A percentile compares a stretch with the other conserved stretches of the same genome.
Conservation (phyloP, 2,888 invertebrate species). For the Pterobdella sp. region DNA sequence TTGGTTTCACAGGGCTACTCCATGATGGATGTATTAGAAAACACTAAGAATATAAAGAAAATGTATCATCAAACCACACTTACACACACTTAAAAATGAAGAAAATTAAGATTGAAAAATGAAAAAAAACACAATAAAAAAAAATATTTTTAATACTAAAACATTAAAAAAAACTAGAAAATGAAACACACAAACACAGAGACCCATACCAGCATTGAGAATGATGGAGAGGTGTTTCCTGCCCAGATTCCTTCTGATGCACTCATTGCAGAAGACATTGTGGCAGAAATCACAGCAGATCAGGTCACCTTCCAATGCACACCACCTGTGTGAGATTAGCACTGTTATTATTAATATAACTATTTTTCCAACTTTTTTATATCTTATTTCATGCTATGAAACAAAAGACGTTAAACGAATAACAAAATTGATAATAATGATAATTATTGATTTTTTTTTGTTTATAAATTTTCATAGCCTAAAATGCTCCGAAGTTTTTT, state of each 20-base stretch:
- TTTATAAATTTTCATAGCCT: too few relatives aligned
- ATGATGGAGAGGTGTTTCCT: constrained; percentile 25
- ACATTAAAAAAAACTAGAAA: neutral
- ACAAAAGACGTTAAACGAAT: too few relatives aligned
- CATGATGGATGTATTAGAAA: too few relatives aligned
- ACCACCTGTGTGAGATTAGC: constrained; percentile 16
- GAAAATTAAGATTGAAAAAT: neutral
- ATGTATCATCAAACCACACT: neutral
- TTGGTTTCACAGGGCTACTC: too few relatives aligned
- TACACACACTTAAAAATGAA: neutral
- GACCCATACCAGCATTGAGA: constrained; percentile 22
- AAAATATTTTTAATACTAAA: neutral
- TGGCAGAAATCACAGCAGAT: constrained; percentile 26
- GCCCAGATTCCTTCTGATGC: constrained; percentile 24
- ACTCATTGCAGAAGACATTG: constrained; percentile 28
- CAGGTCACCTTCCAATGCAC: constrained; percentile 21
- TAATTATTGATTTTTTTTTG: too few relatives aligned
- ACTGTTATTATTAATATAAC: too few relatives aligned
- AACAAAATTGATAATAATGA: too few relatives aligned
- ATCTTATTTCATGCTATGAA: neutral
- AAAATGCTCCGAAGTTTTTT: too few relatives aligned
- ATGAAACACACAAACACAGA: too few relatives aligned
- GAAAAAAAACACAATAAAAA: neutral
- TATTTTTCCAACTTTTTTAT: neutral
- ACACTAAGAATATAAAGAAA: neutral